Percentiles rank a stretch among this genome's conserved stretches.
These are phyloP conservation scores for Mystacides longicornis DNA, from an alignment of 2,888 invertebrate species.

Conservation along the genomic window DNA sequence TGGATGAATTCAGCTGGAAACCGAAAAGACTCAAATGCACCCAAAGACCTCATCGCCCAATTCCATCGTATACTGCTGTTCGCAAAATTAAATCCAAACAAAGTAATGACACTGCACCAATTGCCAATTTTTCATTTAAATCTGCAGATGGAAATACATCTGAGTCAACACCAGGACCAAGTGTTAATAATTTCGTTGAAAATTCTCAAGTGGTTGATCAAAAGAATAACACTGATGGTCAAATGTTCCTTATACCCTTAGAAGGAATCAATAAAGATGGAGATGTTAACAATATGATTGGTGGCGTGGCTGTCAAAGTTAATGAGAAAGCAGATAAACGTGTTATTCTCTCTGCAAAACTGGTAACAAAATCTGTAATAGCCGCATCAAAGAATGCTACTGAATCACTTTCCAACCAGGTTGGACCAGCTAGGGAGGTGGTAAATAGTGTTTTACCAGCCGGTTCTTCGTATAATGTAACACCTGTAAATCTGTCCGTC, in stretches of 20 bases:
- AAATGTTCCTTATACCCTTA: conserved; percentile 58
- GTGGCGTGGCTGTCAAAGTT: conserved; percentile 58
- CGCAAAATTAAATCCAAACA: background rate
- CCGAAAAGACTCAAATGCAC: conserved; percentile 3
- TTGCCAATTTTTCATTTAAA: background rate
- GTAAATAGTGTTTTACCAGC: conserved; percentile 17
- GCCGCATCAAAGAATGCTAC: conserved; percentile 19
- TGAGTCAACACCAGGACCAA: background rate
- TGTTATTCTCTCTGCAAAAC: conserved; percentile 54
- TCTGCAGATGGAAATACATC: background rate
- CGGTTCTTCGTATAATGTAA: background rate
- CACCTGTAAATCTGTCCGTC: background rate
- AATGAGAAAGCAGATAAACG: conserved; percentile 56
- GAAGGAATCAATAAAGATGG: conserved; percentile 39
- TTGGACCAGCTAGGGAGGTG: conserved; percentile 16
- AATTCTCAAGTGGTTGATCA: background rate
- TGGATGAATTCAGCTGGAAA: conserved; percentile 7
- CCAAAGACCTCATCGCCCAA: background rate
- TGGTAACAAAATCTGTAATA: conserved; percentile 54
- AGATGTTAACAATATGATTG: conserved; percentile 40
- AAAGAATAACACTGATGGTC: conserved; percentile 26
- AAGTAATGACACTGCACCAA: background rate
- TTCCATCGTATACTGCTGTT: conserved; percentile 1
- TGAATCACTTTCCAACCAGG: conserved; percentile 9
- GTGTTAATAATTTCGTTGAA: background rate